Evolutionary conservation across 2,113 vertebrate species (phyloP).

Genomic region (Pluvialis apricaria): DNA sequence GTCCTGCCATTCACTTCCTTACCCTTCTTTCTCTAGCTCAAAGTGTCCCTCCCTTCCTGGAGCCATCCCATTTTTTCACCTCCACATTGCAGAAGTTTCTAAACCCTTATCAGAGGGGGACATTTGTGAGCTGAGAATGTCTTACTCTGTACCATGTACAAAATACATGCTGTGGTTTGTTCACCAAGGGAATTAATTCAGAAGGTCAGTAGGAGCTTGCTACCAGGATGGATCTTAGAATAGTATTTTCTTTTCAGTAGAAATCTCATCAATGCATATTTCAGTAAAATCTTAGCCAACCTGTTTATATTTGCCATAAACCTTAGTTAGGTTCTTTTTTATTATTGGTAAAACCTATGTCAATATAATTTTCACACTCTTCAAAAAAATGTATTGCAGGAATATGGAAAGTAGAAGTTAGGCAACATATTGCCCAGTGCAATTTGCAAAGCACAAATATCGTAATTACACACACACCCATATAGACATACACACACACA

Average conservation of each 20-base stretch:
- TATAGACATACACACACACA: fast-evolving
- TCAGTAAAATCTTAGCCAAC: not conserved
- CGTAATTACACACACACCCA: not conserved
- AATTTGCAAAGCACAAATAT: not conserved
- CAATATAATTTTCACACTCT: not conserved
- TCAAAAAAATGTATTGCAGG: not conserved
- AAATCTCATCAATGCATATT: not conserved
- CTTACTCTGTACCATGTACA: not conserved
- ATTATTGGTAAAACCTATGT: not conserved
- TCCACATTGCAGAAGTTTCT: not conserved
- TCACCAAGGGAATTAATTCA: not conserved
- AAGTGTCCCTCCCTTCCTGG: not conserved
- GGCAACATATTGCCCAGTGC: not conserved
- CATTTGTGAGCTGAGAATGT: not conserved
- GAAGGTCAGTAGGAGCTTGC: not conserved
- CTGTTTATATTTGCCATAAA: not conserved
- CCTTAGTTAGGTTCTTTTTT: not conserved
- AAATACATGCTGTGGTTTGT: not conserved
- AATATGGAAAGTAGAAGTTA: not conserved
- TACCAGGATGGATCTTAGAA: not conserved
- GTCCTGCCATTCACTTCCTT: not conserved
- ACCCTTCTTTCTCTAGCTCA: not conserved
- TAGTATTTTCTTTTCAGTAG: not conserved
- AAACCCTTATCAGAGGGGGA: not conserved
- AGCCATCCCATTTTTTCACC: not conserved